These are phyloP conservation scores for Pangasius mekongensis DNA, from an alignment of 2,797 vertebrate genomes.

Conservation along the genomic window DNA sequence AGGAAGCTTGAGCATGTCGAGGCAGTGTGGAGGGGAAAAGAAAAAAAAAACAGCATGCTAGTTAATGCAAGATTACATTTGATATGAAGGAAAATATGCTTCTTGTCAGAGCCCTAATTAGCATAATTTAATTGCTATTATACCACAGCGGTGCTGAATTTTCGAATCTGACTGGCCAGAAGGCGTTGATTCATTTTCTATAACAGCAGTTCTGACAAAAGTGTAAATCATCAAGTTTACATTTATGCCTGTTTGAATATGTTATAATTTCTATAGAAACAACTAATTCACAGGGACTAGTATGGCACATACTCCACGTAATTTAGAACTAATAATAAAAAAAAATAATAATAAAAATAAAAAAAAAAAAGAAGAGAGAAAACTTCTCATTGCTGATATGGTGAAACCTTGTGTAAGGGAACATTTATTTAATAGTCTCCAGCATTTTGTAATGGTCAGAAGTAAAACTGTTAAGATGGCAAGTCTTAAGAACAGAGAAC, in stretches of 20 bases:
- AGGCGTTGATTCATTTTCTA: background rate
- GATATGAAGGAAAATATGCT: background rate
- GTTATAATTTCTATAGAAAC: background rate
- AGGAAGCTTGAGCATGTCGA: conserved; percentile 79
- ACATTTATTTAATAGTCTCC: background rate
- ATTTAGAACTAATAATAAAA: background rate
- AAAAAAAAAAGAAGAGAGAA: background rate
- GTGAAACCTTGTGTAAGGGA: background rate
- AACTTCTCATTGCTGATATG: background rate
- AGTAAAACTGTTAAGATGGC: background rate
- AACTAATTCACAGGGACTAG: background rate
- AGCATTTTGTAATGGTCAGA: background rate
- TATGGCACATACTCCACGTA: background rate
- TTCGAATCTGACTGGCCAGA: background rate
- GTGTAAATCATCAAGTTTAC: background rate
- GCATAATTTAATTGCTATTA: background rate
- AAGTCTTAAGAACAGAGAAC: background rate
- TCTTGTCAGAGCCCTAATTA: background rate
- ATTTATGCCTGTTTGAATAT: background rate
- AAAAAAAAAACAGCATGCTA: background rate
- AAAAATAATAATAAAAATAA: background rate
- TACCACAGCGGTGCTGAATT: background rate
- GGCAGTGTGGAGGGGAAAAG: background rate
- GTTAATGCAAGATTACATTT: background rate
- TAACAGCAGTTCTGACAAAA: background rate